Evolutionary conservation across 2,888 invertebrate genomes (phyloP).

Genomic region (Andrena fulva): DNA sequence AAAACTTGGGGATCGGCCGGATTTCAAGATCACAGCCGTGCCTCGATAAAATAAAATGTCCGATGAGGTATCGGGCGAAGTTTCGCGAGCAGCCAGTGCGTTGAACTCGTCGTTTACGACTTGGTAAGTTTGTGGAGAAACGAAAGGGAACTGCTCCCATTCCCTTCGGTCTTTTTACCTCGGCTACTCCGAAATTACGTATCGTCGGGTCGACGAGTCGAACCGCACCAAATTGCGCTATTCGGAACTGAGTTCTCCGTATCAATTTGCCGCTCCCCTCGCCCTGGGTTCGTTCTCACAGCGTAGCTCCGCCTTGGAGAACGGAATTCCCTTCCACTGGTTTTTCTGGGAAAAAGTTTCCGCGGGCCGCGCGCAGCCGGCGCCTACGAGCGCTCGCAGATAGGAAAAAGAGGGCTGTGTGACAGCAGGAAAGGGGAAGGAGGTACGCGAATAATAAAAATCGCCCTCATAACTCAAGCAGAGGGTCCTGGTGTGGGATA

Average conservation of each 20-base stretch:
- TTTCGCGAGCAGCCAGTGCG: no score
- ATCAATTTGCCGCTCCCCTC: conserved; percentile 35
- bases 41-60: no score
- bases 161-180: neutral
- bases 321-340: conserved; percentile 39
- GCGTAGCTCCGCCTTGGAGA: conserved; percentile 15
- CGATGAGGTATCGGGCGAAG: no score
- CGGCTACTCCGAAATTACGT: neutral
- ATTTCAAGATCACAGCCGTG: no score
- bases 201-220: neutral
- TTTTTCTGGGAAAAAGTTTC: conserved; percentile 76
- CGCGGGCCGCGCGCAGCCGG: conserved; percentile 68
- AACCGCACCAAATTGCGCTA: neutral
- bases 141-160: no score
- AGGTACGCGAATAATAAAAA: conserved; percentile 84
- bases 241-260: conserved; percentile 22
- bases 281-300: conserved; percentile 23
- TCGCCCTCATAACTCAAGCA: conserved; percentile 83
- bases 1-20: no score
- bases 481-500: conserved; percentile 73
- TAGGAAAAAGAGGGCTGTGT: conserved; percentile 78
- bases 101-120: no score
- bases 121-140: no score
- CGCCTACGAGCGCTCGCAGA: conserved; percentile 79
- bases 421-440: conserved; percentile 61